Percentiles rank a stretch among this genome's conserved stretches.
Evolutionary conservation across 1,140 invertebrate genomes (phyloP).

Genomic region (Brachystomella parvula): DNA sequence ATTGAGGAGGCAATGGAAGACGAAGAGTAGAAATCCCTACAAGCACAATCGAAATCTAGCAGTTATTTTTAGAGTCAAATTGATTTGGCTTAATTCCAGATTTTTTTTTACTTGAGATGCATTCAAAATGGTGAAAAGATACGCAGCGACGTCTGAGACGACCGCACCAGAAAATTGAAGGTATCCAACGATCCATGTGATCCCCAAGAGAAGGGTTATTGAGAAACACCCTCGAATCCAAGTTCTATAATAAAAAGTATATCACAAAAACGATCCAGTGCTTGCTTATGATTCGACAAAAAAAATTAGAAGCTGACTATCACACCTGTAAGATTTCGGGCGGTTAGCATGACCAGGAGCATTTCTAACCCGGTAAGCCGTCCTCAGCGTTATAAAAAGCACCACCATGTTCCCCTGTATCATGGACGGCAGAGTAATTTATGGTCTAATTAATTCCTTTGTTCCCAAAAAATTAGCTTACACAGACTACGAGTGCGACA

Average conservation of each 20-base stretch:
- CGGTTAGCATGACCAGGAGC: constrained; percentile 6
- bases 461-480: constrained; percentile 8
- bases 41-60: neutral
- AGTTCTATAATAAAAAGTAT: constrained; percentile 17
- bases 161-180: constrained; percentile 14
- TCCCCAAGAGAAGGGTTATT: constrained; percentile 28
- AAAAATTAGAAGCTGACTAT: neutral
- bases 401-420: constrained; percentile 31
- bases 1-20: constrained; percentile 30
- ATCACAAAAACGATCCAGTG: neutral
- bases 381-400: constrained; percentile 33
- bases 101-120: constrained; percentile 28
- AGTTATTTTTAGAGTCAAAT: neutral
- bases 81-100: neutral
- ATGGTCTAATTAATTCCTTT: neutral
- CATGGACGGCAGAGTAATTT: neutral
- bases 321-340: constrained; percentile 23
- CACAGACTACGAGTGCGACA: constrained; percentile 27
- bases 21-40: constrained; percentile 31
- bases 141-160: constrained; percentile 19
- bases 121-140: constrained; percentile 34
- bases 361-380: constrained; percentile 29
- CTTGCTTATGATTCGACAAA: neutral
- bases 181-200: constrained; percentile 34
- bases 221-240: constrained; percentile 34